Evolutionary conservation across 2,113 vertebrate genomes (phyloP).

Genomic region (Upupa epops): DNA sequence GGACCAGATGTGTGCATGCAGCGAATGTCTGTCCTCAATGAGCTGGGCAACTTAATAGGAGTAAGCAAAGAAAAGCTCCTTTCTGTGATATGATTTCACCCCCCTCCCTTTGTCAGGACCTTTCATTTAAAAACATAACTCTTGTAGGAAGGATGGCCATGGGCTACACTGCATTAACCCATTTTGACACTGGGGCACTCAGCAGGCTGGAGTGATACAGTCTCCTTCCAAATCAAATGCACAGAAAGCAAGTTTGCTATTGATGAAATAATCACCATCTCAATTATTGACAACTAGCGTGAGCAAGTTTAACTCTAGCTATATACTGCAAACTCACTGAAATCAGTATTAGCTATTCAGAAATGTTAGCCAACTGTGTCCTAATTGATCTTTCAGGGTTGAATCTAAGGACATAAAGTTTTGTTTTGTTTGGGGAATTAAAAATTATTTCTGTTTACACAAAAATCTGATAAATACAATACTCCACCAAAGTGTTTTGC

Average conservation of each 20-base stretch:
- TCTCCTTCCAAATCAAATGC: not conserved
- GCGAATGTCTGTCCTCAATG: not conserved
- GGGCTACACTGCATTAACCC: not conserved
- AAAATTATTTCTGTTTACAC: not conserved
- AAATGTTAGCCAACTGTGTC: not conserved
- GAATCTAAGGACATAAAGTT: not conserved
- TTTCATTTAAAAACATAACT: not conserved
- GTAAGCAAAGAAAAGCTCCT: not conserved
- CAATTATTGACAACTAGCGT: not conserved
- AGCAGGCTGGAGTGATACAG: not conserved
- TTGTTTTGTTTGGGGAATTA: not conserved
- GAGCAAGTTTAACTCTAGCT: not conserved
- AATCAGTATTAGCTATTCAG: not conserved
- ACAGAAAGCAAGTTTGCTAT: not conserved
- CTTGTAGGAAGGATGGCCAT: not conserved
- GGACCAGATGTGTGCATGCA: constrained; percentile 46
- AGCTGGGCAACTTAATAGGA: not conserved
- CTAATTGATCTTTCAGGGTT: not conserved
- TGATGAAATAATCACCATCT: not conserved
- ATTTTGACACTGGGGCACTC: not conserved
- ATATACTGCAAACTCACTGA: not conserved
- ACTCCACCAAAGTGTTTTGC: not conserved
- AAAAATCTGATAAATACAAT: not conserved
- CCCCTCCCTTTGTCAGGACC: not conserved
- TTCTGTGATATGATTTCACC: not conserved